phyloP scores from a whole-genome alignment of 2,888 invertebrate genomes.

The Branchellion lobata region DNA sequence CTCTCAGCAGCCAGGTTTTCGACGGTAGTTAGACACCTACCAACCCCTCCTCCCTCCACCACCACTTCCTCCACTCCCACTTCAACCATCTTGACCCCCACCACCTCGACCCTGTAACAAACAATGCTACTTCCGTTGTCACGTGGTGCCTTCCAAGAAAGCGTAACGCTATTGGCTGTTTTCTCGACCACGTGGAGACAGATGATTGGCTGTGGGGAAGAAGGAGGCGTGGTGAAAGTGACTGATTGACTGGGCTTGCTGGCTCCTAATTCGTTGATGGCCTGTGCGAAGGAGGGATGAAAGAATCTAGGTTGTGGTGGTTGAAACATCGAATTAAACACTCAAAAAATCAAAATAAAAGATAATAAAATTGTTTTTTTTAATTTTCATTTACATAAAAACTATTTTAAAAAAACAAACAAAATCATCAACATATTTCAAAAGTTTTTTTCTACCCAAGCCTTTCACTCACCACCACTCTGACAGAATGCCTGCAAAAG shows the following conservation, averaged over 20 bases:
- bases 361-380: background rate
- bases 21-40: conserved; percentile 59
- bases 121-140: conserved; percentile 76
- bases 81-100: conserved; percentile 61
- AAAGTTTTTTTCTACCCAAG: too few relatives aligned
- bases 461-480: too few relatives aligned
- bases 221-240: conserved; percentile 75
- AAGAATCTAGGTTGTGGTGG: background rate
- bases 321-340: background rate
- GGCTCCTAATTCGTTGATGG: conserved; percentile 78
- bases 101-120: conserved; percentile 75
- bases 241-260: conserved; percentile 73
- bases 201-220: conserved; percentile 73
- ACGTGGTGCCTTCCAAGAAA: conserved; percentile 76
- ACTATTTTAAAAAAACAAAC: too few relatives aligned
- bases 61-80: conserved; percentile 55
- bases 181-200: conserved; percentile 65
- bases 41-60: conserved; percentile 61
- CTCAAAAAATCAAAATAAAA: background rate
- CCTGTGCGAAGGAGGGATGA: conserved; percentile 66
- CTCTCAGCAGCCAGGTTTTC: conserved; percentile 76
- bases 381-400: background rate
- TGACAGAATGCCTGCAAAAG: background rate
- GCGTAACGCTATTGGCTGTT: conserved; percentile 67
- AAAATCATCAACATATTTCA: too few relatives aligned